Evolutionary conservation across 2,113 vertebrate species (phyloP).

Genomic region (Philantomba maxwellii): DNA sequence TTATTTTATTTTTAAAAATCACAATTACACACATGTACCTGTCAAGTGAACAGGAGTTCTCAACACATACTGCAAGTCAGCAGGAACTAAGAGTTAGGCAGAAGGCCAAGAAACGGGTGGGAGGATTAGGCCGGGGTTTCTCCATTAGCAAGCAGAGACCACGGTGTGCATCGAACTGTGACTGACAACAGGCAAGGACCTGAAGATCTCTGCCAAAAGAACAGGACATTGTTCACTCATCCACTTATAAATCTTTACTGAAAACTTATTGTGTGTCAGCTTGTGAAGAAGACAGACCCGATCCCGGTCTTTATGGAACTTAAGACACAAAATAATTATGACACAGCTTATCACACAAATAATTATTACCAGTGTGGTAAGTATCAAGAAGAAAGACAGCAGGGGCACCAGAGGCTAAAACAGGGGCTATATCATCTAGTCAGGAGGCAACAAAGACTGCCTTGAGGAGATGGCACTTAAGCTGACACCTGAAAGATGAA

Average conservation of each 20-base stretch:
- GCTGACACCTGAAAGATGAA: neutral
- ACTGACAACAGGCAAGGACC: neutral
- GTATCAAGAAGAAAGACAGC: neutral
- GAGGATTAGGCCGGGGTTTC: neutral
- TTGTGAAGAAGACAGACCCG: neutral
- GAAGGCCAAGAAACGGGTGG: neutral
- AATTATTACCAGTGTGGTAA: neutral
- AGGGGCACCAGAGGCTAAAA: neutral
- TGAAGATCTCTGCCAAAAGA: neutral
- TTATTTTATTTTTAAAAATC: conserved; percentile 36
- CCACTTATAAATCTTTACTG: neutral
- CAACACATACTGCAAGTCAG: neutral
- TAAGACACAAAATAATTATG: neutral
- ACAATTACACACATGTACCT: conserved; percentile 27
- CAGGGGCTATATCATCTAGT: neutral
- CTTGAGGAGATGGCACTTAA: neutral
- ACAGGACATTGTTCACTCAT: neutral
- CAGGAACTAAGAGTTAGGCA: neutral
- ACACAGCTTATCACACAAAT: neutral
- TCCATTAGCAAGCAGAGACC: neutral
- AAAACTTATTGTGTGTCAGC: neutral
- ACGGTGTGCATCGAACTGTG: neutral
- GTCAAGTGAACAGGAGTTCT: conserved; percentile 1
- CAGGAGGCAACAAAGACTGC: neutral
- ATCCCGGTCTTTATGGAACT: neutral